A percentile compares a stretch with the other conserved stretches of the same genome.
phyloP scores from a whole-genome alignment of 2,113 vertebrate species.

The Ceyx cyanopectus region DNA sequence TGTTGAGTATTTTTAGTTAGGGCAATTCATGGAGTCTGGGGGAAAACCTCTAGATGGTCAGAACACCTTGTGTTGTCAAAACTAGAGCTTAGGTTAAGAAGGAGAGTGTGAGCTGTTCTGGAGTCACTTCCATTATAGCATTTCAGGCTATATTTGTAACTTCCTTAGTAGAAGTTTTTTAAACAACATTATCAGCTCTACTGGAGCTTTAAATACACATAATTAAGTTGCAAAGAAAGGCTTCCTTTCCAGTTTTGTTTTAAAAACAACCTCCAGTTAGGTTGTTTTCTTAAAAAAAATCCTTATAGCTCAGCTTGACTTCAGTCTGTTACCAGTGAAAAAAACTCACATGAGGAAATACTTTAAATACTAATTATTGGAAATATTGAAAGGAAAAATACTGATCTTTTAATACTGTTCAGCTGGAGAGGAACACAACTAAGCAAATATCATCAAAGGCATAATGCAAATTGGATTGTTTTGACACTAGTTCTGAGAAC shows the following conservation, averaged over 20 bases:
- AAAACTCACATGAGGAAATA: conserved; percentile 21
- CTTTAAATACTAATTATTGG: conserved; percentile 28
- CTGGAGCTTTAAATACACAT: conserved; percentile 58
- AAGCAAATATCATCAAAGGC: conserved; percentile 39
- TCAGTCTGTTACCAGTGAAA: conserved; percentile 1
- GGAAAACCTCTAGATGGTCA: neutral
- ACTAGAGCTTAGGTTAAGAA: neutral
- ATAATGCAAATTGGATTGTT: conserved; percentile 35
- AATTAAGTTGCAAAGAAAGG: conserved; percentile 46
- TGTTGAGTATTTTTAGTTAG: neutral
- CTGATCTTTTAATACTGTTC: neutral
- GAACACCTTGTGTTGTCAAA: neutral
- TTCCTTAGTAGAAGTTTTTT: conserved; percentile 34
- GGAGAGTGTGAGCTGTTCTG: neutral
- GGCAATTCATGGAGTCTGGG: neutral
- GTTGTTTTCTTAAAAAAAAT: conserved; percentile 5
- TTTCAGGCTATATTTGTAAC: conserved; percentile 36
- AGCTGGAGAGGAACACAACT: neutral
- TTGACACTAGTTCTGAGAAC: conserved; percentile 33
- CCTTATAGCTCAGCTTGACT: conserved; percentile 23
- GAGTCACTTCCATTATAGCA: neutral
- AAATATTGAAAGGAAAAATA: conserved; percentile 17
- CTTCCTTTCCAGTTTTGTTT: neutral
- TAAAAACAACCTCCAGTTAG: neutral
- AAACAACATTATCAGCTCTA: conserved; percentile 52